These are phyloP conservation scores for Ernsta delagoae DNA, from an alignment of 2,888 invertebrate genomes.

Conservation along the genomic window DNA sequence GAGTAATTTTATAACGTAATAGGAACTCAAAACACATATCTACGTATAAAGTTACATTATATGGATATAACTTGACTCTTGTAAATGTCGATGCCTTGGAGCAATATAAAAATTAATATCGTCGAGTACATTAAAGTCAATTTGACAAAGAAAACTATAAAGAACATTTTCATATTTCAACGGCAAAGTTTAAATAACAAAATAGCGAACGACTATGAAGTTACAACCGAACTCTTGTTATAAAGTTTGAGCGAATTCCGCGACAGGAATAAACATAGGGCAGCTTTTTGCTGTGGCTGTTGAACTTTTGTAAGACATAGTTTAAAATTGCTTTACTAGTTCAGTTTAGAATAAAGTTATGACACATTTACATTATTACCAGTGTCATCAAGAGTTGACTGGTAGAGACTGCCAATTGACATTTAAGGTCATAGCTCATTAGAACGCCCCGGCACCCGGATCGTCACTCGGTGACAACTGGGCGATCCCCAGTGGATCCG, in stretches of 20 bases:
- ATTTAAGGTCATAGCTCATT: too few species aligned
- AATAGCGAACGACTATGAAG: conserved; percentile 25
- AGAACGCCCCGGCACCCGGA: too few species aligned
- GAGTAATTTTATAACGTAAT: too few species aligned
- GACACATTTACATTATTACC: neutral
- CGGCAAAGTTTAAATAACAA: conserved; percentile 26
- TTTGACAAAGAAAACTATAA: conserved; percentile 17
- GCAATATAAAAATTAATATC: too few species aligned
- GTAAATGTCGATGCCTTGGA: too few species aligned
- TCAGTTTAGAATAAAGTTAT: neutral
- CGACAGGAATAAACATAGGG: conserved; percentile 27
- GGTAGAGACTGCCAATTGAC: too few species aligned
- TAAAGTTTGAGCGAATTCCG: conserved; percentile 27
- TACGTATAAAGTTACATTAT: too few species aligned
- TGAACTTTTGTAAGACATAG: conserved; percentile 17
- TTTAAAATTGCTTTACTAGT: conserved; percentile 10
- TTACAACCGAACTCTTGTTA: conserved; percentile 29
- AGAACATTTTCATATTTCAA: conserved; percentile 22
- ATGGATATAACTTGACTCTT: too few species aligned
- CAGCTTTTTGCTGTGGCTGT: conserved; percentile 17
- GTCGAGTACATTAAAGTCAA: conserved; percentile 15
- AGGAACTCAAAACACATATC: too few species aligned
- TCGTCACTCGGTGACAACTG: too few species aligned
- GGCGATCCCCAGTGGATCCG: too few species aligned
- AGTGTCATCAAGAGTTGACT: too few species aligned